Evolutionary conservation across 2,888 invertebrate species (phyloP), one percentile per base, ranked within the genome.

Genomic region (Pherbina coryleti): DNA sequence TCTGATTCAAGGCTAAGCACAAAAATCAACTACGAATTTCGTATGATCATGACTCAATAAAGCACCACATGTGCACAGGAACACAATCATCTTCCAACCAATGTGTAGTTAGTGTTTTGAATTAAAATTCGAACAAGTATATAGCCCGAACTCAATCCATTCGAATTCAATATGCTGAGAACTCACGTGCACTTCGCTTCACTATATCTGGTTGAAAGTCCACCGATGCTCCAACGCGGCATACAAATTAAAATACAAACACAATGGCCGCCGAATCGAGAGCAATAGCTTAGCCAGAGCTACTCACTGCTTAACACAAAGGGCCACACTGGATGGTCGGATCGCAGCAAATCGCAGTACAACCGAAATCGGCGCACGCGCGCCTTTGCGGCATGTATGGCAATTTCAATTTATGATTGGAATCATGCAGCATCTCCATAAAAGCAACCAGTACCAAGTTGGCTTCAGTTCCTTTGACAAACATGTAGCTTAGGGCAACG

Each of bases 361-460:
- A 62, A 19, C 5, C 51, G 28, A 25, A 70, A 14, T 14, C 69
- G 34, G n/a, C 19, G 55, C 55, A 55, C 70, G 70, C 34, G 51
- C 64, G 28, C 19, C 22, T 17, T 31, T n/a, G 19, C 51, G 49
- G 62, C 62, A 31, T 28, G 49, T n/a, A 51, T 53, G 75, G 81
- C 79, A 72, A 80, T 75, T 80, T 78, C 78, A 81, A 80, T 80
- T 81, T 81, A 81, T 82, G 82, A 82, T 81, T 82, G 81, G 79
- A 82, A 82, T 82, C 82, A 81, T 81, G 80, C 64, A 77, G 75
- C 57, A 70, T 69, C 72, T 75, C 77, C 74, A 79, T 77, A 78
- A 79, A 22, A 51, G 62, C 71, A 22, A 22, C 64, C 64, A 66
- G 31, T 31, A 66, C 66, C 17, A 22, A 66, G n/a, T 37, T 4